Percentiles rank a stretch among this genome's conserved stretches.
These are phyloP conservation scores for Serrognathus titanus DNA, from an alignment of 2,888 invertebrate genomes.

Conservation along the genomic window DNA sequence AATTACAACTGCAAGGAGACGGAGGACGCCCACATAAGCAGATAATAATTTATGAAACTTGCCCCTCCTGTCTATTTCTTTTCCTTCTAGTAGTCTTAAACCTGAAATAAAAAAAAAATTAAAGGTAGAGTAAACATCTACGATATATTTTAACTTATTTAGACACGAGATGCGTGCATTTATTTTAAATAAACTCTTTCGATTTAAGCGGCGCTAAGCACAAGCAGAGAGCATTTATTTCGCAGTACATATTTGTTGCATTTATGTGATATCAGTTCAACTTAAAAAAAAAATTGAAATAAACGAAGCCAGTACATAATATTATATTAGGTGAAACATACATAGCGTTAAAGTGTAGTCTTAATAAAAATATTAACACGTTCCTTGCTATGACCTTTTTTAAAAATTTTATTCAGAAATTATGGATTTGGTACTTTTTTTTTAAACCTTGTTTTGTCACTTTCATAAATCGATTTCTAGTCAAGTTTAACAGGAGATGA, in stretches of 20 bases:
- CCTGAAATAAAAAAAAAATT: background rate
- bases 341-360: conserved; percentile 8
- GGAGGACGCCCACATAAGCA: conserved; percentile 44
- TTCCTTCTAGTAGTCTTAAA: background rate
- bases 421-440: no score
- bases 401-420: no score
- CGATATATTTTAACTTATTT: conserved; percentile 6
- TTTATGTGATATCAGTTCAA: conserved; percentile 18
- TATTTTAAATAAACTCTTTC: background rate
- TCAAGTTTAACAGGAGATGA: no score
- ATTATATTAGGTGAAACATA: conserved; percentile 7
- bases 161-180: no score
- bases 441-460: no score
- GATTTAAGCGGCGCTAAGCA: background rate
- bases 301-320: conserved; percentile 14
- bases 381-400: no score
- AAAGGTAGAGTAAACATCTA: conserved; percentile 5
- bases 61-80: background rate
- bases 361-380: conserved; percentile 13
- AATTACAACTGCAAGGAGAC: conserved; percentile 44
- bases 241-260: conserved; percentile 12
- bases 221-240: background rate
- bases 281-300: conserved; percentile 3
- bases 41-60: conserved; percentile 28
- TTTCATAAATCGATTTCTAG: no score